Evolutionary conservation across 2,888 invertebrate species (phyloP).

Genomic region (Trichogramma evanescens): DNA sequence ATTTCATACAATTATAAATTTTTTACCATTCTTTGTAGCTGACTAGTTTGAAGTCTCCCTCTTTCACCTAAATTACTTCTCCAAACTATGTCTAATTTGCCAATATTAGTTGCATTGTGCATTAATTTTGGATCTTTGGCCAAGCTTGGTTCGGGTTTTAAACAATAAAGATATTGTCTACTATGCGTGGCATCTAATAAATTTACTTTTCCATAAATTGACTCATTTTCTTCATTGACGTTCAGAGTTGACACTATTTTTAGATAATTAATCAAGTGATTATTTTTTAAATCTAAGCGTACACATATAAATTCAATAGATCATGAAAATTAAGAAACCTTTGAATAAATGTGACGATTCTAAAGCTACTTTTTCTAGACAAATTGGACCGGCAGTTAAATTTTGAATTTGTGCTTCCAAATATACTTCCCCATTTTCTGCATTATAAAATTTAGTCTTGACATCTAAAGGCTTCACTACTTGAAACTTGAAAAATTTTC

Average conservation of each 20-base stretch:
- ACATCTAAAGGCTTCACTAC: slow-evolving; percentile 97
- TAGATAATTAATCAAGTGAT: slow-evolving; percentile 2
- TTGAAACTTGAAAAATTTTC: slow-evolving; percentile 97
- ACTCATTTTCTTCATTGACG: slow-evolving; percentile 58
- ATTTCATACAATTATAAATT: not conserved
- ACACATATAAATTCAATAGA: not conserved
- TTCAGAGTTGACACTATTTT: slow-evolving; percentile 56
- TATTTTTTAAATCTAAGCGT: not conserved
- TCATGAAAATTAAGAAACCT: slow-evolving; percentile 44
- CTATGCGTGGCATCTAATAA: slow-evolving; percentile 83
- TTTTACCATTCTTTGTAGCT: slow-evolving; percentile 77
- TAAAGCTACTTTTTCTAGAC: slow-evolving; percentile 86
- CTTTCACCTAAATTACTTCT: slow-evolving; percentile 92
- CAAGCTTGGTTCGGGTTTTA: slow-evolving; percentile 72
- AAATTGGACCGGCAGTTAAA: slow-evolving; percentile 86
- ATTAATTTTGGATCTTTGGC: slow-evolving; percentile 70
- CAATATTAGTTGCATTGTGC: slow-evolving; percentile 80
- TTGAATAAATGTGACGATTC: slow-evolving; percentile 88
- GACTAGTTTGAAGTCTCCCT: slow-evolving; percentile 93
- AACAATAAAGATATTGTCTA: slow-evolving; percentile 89
- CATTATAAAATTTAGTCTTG: slow-evolving; percentile 96
- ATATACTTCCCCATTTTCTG: slow-evolving; percentile 70
- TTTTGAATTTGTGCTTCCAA: slow-evolving; percentile 81
- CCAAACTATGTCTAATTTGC: slow-evolving; percentile 98
- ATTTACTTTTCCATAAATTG: slow-evolving; percentile 73